Base-by-base conservation (phyloP, 1,140 invertebrate genomes). In the Myzus persicae region DNA sequence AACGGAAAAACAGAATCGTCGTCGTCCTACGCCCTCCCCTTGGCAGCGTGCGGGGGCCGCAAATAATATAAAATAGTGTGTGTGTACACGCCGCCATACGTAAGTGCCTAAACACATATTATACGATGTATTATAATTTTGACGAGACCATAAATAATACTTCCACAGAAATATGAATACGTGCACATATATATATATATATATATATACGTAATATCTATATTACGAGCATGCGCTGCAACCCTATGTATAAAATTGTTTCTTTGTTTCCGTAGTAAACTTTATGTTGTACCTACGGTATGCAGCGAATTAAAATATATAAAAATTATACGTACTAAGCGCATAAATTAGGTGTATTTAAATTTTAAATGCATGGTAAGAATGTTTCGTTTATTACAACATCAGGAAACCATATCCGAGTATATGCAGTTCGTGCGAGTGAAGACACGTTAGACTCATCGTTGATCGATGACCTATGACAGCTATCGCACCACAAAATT, bases 1-100 rank as follows among this genome's bases (percentile, higher is more conserved):
- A 31, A 2, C 59, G 59, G 59, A 76, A 76, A 76, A 76, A n/a
- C n/a, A 18, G 59, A 76, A 76, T 76, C 59, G n/a, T 76, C 31
- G 59, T 67, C 59, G 59, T 76, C 59, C n/a, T n/a, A 76, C 59
- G 59, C 59, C 59, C 59, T 76, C 59, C 59, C 59, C 59, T n/a
- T 14, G 59, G 59, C 59, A 6, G 59, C 59, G 3, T 76, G 59
- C 59, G 59, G 59, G 59, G 59, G 59, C 59, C 59, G 59, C 59
- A 6, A 76, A 20, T n/a, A 76, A n/a, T n/a, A 76, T 18, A n/a
- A 59, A 4, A 59, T 67, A 31, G 20, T 4, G 48, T 22, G 6
- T 14, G 11, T 11, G 26, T 59, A 9, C 9, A 31, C 9, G 54
- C 26, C 26, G 59, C 24, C 51, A 31, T 4, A 14, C 26, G 26